phyloP scores from a whole-genome alignment of 2,888 invertebrate genomes.

The Alitta virens region DNA sequence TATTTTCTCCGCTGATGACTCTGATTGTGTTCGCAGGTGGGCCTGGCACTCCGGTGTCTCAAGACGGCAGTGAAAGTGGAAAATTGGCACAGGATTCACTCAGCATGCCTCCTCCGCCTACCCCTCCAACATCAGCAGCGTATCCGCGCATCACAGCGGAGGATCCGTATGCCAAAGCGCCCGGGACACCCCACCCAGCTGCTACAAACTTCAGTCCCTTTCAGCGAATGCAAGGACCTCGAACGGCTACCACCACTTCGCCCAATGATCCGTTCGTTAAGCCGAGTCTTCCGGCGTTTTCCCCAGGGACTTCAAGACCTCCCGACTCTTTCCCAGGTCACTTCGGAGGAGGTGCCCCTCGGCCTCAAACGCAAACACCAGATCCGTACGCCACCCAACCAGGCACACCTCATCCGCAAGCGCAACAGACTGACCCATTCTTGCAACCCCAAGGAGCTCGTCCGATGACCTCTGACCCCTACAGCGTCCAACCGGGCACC shows the following conservation, averaged over 20 bases:
- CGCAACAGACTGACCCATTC: slow-evolving; percentile 10
- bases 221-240: background rate
- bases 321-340: too few species aligned
- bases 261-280: slow-evolving; percentile 1
- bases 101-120: slow-evolving; percentile 13
- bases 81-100: background rate
- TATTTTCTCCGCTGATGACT: too few species aligned
- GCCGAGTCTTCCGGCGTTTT: too few species aligned
- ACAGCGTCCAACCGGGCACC: slow-evolving; percentile 34
- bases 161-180: slow-evolving; percentile 33
- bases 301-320: too few species aligned
- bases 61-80: background rate
- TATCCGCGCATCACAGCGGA: background rate
- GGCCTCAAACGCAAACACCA: background rate
- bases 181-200: slow-evolving; percentile 28
- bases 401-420: background rate
- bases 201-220: background rate
- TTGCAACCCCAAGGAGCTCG: slow-evolving; percentile 32
- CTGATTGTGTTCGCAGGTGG: too few species aligned
- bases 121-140: slow-evolving; percentile 7
- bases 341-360: background rate
- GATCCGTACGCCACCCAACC: slow-evolving; percentile 35
- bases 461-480: slow-evolving; percentile 16
- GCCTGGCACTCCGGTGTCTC: background rate
- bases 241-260: slow-evolving; percentile 6